Evolutionary conservation across 2,888 invertebrate genomes (phyloP).

Genomic region (Pyrgus malvae): DNA sequence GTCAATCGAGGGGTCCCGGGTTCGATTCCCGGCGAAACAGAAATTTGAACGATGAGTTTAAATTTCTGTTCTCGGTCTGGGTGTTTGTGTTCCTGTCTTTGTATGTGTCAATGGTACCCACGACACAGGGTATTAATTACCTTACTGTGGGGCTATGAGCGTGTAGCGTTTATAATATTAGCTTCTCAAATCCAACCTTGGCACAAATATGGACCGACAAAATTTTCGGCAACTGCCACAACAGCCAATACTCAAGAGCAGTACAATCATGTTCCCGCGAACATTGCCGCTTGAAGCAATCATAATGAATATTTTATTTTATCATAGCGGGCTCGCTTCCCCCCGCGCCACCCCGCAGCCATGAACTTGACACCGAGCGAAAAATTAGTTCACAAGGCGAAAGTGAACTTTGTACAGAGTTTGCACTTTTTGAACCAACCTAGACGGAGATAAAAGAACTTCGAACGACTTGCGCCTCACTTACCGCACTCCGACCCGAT

Average conservation of each 20-base stretch:
- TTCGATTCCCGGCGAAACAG: too few species aligned
- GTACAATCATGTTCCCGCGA: slow-evolving; percentile 56
- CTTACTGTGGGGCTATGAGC: too few species aligned
- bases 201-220: background rate
- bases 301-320: slow-evolving; percentile 82
- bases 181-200: background rate
- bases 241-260: slow-evolving; percentile 44
- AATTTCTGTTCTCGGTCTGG: too few species aligned
- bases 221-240: slow-evolving; percentile 22
- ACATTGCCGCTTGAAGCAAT: slow-evolving; percentile 74
- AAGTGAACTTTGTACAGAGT: slow-evolving; percentile 79
- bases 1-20: too few species aligned
- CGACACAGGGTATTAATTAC: too few species aligned
- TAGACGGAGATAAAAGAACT: slow-evolving; percentile 77
- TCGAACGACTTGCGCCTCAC: slow-evolving; percentile 36
- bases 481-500: slow-evolving; percentile 1
- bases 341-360: slow-evolving; percentile 51
- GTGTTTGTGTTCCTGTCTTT: too few species aligned
- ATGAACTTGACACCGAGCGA: slow-evolving; percentile 80
- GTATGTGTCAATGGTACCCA: too few species aligned
- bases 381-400: slow-evolving; percentile 81
- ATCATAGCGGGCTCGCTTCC: slow-evolving; percentile 62
- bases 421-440: slow-evolving; percentile 77
- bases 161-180: too few species aligned
- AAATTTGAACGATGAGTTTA: too few species aligned